These are phyloP conservation scores for Sebastes miniatus DNA, from an alignment of 2,797 vertebrate genomes.

Conservation along the genomic window DNA sequence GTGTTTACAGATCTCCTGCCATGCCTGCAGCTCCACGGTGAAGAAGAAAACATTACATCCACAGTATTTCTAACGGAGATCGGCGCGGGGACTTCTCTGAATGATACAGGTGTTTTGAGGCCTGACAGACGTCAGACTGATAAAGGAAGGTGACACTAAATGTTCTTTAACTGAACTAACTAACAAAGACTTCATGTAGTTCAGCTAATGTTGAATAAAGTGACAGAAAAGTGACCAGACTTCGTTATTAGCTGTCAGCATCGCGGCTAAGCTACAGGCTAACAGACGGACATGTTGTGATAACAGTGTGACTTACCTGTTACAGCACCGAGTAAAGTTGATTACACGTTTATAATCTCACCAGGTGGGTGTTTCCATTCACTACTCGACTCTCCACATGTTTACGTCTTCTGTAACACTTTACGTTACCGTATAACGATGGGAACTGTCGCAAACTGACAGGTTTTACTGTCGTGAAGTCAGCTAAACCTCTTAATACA, in stretches of 20 bases:
- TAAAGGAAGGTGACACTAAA: not conserved
- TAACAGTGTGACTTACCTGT: not conserved
- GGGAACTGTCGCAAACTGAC: not conserved
- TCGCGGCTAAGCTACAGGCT: not conserved
- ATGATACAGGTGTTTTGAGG: rapidly evolving
- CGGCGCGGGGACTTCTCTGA: rapidly evolving
- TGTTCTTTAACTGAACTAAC: rapidly evolving
- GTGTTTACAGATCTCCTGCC: rapidly evolving
- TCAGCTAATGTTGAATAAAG: not conserved
- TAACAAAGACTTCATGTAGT: not conserved
- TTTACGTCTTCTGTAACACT: not conserved
- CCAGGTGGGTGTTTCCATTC: not conserved
- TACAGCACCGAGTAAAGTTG: rapidly evolving
- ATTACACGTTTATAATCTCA: not conserved
- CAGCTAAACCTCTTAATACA: no score
- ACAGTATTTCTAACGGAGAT: not conserved
- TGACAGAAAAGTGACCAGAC: not conserved
- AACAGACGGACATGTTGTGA: not conserved
- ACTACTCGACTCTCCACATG: constrained; percentile 13
- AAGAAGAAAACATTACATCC: not conserved
- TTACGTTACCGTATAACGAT: not conserved
- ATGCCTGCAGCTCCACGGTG: rapidly evolving
- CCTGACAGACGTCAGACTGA: no score
- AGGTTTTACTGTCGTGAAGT: not conserved
- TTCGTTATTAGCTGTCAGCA: not conserved